Conservation (phyloP, 2,113 vertebrate species). For the Mormyrus lacerda region DNA sequence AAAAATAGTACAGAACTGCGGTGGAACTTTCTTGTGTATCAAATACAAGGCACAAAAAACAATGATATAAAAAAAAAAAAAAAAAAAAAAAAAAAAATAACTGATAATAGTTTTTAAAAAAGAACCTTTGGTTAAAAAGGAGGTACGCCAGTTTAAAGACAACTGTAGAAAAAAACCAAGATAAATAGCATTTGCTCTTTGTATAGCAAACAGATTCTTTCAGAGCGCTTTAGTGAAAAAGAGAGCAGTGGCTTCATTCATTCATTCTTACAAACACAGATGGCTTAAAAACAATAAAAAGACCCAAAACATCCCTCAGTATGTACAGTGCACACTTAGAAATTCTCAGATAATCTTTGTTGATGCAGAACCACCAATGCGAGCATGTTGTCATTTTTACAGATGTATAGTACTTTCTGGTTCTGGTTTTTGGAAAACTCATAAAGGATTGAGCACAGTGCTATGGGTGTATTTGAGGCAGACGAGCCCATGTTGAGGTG, state of each 20-base stretch:
- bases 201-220: not conserved
- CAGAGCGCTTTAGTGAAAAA: constrained; percentile 34
- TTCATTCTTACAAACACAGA: constrained; percentile 33
- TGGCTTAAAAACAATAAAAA: constrained; percentile 33
- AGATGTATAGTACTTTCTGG: constrained; percentile 23
- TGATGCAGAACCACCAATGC: constrained; percentile 36
- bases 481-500: constrained; percentile 36
- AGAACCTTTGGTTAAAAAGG: constrained; percentile 71
- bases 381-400: constrained; percentile 26
- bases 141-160: constrained; percentile 67
- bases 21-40: constrained; percentile 51
- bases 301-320: constrained; percentile 20
- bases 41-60: constrained; percentile 69
- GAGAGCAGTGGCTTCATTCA: constrained; percentile 38
- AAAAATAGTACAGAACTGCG: constrained; percentile 15
- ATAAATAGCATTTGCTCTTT: constrained; percentile 15
- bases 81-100: constrained; percentile 47
- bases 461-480: constrained; percentile 54
- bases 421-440: constrained; percentile 66
- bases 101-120: constrained; percentile 57
- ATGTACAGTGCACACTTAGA: constrained; percentile 36
- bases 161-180: constrained; percentile 41
- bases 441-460: constrained; percentile 79
- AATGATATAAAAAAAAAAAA: constrained; percentile 40
- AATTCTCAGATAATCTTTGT: constrained; percentile 29